Evolutionary conservation across 2,888 invertebrate genomes (phyloP).

Genomic region (Stegophylla sp.): DNA sequence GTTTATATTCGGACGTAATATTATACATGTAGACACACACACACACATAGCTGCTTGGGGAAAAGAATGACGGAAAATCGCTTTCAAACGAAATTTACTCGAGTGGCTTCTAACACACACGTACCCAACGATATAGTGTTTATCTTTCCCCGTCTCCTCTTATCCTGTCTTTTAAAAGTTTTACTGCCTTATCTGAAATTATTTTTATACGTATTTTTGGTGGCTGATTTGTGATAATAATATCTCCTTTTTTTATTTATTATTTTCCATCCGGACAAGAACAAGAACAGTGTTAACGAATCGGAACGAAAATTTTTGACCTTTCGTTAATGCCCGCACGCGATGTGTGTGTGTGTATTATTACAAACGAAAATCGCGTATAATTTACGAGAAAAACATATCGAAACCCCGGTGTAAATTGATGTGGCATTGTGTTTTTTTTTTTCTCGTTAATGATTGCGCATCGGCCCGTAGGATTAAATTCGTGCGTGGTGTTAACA

Average conservation of each 20-base stretch:
- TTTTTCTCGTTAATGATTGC: slow-evolving; percentile 25
- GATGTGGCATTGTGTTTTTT: slow-evolving; percentile 24
- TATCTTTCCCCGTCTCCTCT: neutral
- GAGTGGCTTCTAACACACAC: slow-evolving; percentile 14
- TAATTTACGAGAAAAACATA: slow-evolving; percentile 33
- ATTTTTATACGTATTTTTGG: too few species aligned
- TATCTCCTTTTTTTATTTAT: too few species aligned
- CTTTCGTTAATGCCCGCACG: too few species aligned
- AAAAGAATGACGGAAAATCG: slow-evolving; percentile 22
- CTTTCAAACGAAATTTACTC: slow-evolving; percentile 20
- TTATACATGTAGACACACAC: neutral
- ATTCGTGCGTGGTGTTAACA: slow-evolving; percentile 51
- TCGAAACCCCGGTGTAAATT: slow-evolving; percentile 33
- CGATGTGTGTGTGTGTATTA: too few species aligned
- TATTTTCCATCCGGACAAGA: too few species aligned
- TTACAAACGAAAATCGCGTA: neutral
- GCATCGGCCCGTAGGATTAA: slow-evolving; percentile 33
- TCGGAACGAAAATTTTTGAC: too few species aligned
- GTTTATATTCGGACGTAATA: slow-evolving; percentile 54
- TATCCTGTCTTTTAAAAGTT: too few species aligned
- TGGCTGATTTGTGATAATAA: too few species aligned
- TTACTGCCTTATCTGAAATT: too few species aligned
- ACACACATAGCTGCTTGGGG: neutral
- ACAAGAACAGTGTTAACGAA: too few species aligned
- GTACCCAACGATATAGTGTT: neutral